Base-by-base conservation (phyloP, 2,888 invertebrate species). In the Volucella bombylans region DNA sequence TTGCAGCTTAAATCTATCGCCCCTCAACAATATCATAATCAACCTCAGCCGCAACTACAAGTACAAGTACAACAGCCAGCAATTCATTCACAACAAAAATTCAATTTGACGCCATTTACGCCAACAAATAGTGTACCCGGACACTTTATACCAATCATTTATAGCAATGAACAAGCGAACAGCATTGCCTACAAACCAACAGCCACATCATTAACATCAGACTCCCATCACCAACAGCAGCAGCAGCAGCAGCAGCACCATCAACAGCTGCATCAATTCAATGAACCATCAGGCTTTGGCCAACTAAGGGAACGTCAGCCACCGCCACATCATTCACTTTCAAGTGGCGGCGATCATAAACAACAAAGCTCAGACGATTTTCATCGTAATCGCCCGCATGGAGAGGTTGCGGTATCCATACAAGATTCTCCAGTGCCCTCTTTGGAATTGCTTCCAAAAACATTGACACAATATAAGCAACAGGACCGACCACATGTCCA, bases 51-150 rank as follows among this genome's bases (percentile, higher is more conserved):
- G 12, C 74, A 80, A 41, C 61, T 79, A 49, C 81, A 78, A 31
- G 31, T 31, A 31, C 31, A 31, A 57, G 78, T 83, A 4, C 72
- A 57, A 57, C 55, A 52, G 50, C 65, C 47, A 8, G 81, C 87
- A 67, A 88, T 88, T 71, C 89, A 89, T 38, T 89, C 89, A 80
- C 89, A 89, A 80, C 89, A 89, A 88, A 92, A 92, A 89, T 87
- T 90, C 88, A 90, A 92, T 89, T 92, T 92, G 88, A 93, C 93
- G 57, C 93, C 93, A 86, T 94, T 94, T 90, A 90, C 92, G 87
- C 92, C 93, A 85, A 92, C 91, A 86, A 94, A 94, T 88, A 93
- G 93, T 73, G 87, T 93, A 82, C 93, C 93, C 15, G 93, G 93
- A 71, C 91, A 93, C 85, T 94, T 93, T 89, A 89, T 92, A 83